A percentile compares a stretch with the other conserved stretches of the same genome.
Conservation (phyloP, 2,888 invertebrate species). For the Lobophora halterata region DNA sequence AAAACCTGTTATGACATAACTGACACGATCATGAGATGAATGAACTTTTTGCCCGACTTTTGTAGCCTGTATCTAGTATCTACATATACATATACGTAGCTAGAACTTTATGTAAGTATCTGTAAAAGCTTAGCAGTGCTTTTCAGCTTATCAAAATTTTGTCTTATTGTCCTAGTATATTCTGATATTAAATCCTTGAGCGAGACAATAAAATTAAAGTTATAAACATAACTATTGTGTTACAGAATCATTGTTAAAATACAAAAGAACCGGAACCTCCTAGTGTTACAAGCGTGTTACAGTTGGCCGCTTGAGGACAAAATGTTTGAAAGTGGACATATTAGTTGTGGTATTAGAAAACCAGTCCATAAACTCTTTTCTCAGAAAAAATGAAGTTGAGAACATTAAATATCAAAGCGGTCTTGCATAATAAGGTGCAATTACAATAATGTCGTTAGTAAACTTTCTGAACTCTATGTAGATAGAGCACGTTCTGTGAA, state of each 20-base stretch:
- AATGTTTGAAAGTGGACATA: slow-evolving; percentile 28
- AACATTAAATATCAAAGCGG: too few species aligned
- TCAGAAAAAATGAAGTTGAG: too few species aligned
- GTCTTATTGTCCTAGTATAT: slow-evolving; percentile 23
- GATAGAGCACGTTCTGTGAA: too few species aligned
- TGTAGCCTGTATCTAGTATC: too few species aligned
- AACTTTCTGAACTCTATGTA: too few species aligned
- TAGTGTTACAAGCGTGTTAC: slow-evolving; percentile 19
- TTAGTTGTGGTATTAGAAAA: slow-evolving; percentile 13
- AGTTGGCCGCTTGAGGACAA: too few species aligned
- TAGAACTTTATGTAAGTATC: too few species aligned
- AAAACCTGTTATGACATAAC: slow-evolving; percentile 27
- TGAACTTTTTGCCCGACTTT: slow-evolving; percentile 11
- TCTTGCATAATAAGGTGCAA: too few species aligned
- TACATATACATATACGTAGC: neutral
- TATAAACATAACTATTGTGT: slow-evolving; percentile 38
- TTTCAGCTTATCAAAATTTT: slow-evolving; percentile 1
- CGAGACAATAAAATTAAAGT: slow-evolving; percentile 37
- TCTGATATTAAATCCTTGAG: slow-evolving; percentile 39
- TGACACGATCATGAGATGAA: slow-evolving; percentile 12
- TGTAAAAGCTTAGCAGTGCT: too few species aligned
- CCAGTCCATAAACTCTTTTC: neutral
- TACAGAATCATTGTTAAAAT: slow-evolving; percentile 39
- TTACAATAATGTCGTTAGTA: too few species aligned
- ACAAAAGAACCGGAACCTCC: slow-evolving; percentile 41